phyloP scores from a whole-genome alignment of 2,888 invertebrate species.

The Eupsilia transversa region DNA sequence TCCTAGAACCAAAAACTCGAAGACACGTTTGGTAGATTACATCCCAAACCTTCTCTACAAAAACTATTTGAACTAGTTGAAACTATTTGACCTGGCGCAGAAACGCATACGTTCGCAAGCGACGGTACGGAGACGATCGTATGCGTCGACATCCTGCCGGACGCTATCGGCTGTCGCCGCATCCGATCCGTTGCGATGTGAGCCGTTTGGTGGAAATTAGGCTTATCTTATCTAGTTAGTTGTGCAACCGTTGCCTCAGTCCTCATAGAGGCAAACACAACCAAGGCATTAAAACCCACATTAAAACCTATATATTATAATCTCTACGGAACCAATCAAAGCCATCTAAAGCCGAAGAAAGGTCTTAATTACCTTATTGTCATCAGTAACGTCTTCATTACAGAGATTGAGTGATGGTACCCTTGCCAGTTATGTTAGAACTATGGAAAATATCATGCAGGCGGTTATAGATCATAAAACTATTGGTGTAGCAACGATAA shows the following conservation, averaged over 20 bases:
- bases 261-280: slow-evolving; percentile 9
- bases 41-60: no score
- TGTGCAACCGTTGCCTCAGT: not conserved
- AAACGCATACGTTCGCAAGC: no score
- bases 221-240: no score
- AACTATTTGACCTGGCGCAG: no score
- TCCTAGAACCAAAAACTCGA: no score
- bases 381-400: slow-evolving; percentile 81
- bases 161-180: no score
- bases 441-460: not conserved
- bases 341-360: slow-evolving; percentile 64
- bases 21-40: no score
- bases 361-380: slow-evolving; percentile 82
- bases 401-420: slow-evolving; percentile 76
- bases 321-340: slow-evolving; percentile 52
- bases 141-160: no score
- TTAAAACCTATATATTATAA: not conserved
- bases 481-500: slow-evolving; percentile 18
- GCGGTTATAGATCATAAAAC: slow-evolving; percentile 39
- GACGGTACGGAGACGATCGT: no score
- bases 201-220: no score
- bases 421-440: slow-evolving; percentile 6
- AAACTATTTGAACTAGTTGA: no score
- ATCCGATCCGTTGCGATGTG: no score
- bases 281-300: slow-evolving; percentile 7